A percentile compares a stretch with the other conserved stretches of the same genome.
Conservation (phyloP, 2,113 vertebrate species). For the Lampris megalopsis region DNA sequence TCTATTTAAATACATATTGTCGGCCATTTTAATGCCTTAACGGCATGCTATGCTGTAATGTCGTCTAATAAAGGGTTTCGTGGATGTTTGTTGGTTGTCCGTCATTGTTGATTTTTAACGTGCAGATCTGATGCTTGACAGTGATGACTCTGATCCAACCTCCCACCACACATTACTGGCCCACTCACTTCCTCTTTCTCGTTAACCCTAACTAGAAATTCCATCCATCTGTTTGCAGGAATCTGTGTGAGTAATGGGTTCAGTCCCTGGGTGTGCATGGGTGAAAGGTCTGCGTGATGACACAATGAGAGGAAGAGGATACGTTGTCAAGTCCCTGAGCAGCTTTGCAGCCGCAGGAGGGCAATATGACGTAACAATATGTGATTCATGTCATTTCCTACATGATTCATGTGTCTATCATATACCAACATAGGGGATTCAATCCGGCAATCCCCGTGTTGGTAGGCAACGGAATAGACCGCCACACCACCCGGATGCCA, state of each 20-base stretch:
- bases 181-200: constrained; percentile 55
- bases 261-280: too few relatives aligned
- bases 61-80: not conserved
- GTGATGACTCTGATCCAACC: constrained; percentile 12
- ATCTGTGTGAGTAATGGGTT: not conserved
- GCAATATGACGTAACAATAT: too few relatives aligned
- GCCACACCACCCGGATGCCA: too few relatives aligned
- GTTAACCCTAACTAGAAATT: not conserved
- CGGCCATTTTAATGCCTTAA: not conserved
- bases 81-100: constrained; percentile 5
- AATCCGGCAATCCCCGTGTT: too few relatives aligned
- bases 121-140: constrained; percentile 9
- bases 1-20: constrained; percentile 8
- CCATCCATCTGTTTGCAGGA: not conserved
- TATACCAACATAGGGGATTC: too few relatives aligned
- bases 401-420: too few relatives aligned
- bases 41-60: not conserved
- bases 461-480: too few relatives aligned
- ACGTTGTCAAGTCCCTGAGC: too few relatives aligned
- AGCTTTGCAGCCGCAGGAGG: too few relatives aligned
- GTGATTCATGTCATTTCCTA: too few relatives aligned
- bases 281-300: too few relatives aligned
- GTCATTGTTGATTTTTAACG: not conserved
- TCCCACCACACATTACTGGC: constrained; percentile 34
- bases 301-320: too few relatives aligned